Percentiles rank a stretch among this genome's conserved stretches.
phyloP scores from a whole-genome alignment of 2,113 vertebrate genomes.

The Dasyurus viverrinus region DNA sequence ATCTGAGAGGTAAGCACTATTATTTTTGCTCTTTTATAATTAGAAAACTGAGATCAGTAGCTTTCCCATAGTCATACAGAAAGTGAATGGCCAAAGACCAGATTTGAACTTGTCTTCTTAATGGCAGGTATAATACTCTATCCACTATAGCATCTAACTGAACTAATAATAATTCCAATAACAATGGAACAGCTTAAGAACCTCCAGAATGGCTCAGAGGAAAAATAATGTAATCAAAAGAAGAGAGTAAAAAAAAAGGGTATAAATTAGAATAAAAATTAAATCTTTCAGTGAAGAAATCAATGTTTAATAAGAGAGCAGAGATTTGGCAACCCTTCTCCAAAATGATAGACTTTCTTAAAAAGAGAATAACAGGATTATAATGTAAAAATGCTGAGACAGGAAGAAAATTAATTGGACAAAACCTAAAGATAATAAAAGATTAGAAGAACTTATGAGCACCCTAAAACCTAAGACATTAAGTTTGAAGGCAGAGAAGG shows the following conservation, averaged over 20 bases:
- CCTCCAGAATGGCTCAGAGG: background rate
- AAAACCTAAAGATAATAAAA: background rate
- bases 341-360: background rate
- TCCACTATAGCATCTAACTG: background rate
- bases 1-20: background rate
- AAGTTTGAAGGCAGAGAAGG: background rate
- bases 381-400: background rate
- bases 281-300: background rate
- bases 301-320: background rate
- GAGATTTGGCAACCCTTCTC: background rate
- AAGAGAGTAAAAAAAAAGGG: background rate
- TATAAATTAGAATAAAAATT: background rate
- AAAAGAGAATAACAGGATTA: background rate
- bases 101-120: background rate
- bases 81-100: background rate
- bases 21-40: background rate
- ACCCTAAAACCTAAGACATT: background rate
- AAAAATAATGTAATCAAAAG: background rate
- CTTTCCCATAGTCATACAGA: too few relatives aligned
- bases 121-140: background rate
- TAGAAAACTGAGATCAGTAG: background rate
- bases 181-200: background rate
- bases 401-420: background rate
- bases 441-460: background rate
- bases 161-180: background rate